Evolutionary conservation across 2,113 vertebrate species (phyloP).

Genomic region (Trichechus manatus): DNA sequence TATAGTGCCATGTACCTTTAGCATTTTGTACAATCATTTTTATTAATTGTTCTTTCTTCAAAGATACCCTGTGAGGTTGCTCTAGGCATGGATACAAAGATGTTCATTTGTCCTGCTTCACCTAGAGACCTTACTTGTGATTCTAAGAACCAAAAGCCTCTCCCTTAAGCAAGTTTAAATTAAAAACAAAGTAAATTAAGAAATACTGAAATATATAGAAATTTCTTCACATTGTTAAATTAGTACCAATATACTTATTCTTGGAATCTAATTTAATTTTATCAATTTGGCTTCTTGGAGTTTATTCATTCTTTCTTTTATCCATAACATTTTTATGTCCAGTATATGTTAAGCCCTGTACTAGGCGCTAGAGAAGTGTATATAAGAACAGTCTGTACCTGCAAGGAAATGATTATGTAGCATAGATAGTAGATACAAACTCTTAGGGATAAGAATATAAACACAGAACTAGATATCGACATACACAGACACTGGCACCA

Average conservation of each 20-base stretch:
- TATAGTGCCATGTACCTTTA: neutral
- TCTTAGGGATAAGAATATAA: neutral
- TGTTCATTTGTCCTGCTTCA: neutral
- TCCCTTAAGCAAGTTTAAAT: neutral
- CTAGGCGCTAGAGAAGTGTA: neutral
- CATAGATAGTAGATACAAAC: neutral
- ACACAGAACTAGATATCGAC: neutral
- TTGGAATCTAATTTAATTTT: conserved; percentile 15
- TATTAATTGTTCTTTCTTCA: neutral
- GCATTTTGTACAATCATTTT: neutral
- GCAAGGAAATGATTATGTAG: neutral
- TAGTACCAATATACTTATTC: neutral
- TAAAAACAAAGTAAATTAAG: neutral
- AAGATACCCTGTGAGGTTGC: neutral
- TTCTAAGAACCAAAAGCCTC: neutral
- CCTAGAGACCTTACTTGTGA: neutral
- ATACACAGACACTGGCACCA: neutral
- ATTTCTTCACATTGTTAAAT: neutral
- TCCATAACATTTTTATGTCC: neutral
- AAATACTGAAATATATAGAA: neutral
- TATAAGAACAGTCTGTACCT: neutral
- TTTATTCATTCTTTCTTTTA: neutral
- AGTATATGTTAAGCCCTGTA: neutral
- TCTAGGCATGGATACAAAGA: neutral
- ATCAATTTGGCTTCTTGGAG: neutral